Conservation (phyloP, 2,113 vertebrate genomes). For the Paratilapia polleni region DNA sequence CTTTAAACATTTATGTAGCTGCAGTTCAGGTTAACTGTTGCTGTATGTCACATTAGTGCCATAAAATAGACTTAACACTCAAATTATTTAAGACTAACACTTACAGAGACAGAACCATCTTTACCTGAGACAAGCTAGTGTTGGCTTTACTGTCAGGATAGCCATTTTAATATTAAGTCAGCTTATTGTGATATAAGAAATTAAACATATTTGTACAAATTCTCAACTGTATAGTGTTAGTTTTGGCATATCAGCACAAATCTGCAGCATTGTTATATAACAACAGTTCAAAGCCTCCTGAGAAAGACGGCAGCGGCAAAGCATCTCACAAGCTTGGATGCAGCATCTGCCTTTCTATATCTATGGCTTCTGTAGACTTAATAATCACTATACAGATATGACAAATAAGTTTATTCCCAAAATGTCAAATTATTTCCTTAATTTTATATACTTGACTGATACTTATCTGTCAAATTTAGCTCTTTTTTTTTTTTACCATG, state of each 20-base stretch:
- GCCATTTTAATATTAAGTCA: background rate
- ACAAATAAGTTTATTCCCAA: background rate
- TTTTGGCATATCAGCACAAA: too few species aligned
- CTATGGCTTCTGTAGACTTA: background rate
- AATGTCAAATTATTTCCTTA: background rate
- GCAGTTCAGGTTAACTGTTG: background rate
- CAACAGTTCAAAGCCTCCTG: too few species aligned
- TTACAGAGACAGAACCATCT: background rate
- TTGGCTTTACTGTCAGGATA: too few species aligned
- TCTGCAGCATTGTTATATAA: too few species aligned
- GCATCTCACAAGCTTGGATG: background rate
- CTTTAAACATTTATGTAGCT: background rate
- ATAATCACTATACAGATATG: background rate
- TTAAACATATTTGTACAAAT: too few species aligned
- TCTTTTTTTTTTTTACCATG: background rate
- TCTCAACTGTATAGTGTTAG: too few species aligned
- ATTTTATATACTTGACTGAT: background rate
- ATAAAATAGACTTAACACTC: background rate
- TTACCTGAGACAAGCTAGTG: background rate
- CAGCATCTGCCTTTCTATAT: background rate
- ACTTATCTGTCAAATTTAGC: background rate
- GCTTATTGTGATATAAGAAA: background rate
- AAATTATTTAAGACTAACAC: too few species aligned
- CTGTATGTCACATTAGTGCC: background rate
- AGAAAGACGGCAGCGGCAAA: too few species aligned